Base-by-base conservation (phyloP, 1,140 invertebrate genomes). In the Arctopsyche grandis region DNA sequence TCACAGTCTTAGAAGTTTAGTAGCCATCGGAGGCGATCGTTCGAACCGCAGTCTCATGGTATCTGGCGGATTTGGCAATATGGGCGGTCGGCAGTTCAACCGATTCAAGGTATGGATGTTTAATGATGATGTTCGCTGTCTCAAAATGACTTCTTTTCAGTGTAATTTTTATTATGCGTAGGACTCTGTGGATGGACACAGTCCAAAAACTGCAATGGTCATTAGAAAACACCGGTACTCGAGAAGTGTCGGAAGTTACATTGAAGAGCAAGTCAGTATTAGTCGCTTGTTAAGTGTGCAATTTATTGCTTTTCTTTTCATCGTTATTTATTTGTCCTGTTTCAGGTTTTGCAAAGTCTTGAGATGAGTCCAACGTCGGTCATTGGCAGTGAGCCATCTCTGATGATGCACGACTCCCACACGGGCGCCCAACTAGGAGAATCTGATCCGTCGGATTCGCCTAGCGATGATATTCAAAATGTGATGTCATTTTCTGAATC, bases 361-460 rank as follows among this genome's bases (percentile, higher is more conserved):
- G 82, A 83, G 69, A 48, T 78, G 21, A 86, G 87, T 16, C 74
- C 81, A 16, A 85, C 87, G 69, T 88, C 88, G 14, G 86, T 86
- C 81, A 87, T 88, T 84, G 88, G 88, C 26, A 88, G 86, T 56
- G 88, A 89, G 81, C 86, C 87, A 0, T 88, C 88, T 43, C 86
- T 89, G 5, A 85, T 87, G 75, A 66, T 79, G 7, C 78, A 79
- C 5, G 38, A 43, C 9, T 38, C 26, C 58, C 14, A 44, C 44
- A 26, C 52, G 63, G 74, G 77, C 60, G 7, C 38, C 5, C 75
- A 60, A 48, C 80, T 80, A 7, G 80, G 83, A 63, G 77, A 76
- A 4, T 81, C 0, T 73, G 82, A 79, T 26, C 58, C 78, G 43
- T 79, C 84, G 10, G 29, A 79, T 66, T 19, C 77, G 0, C 74